phyloP scores from a whole-genome alignment of 2,888 invertebrate species.

The Drosophila paramelanica region DNA sequence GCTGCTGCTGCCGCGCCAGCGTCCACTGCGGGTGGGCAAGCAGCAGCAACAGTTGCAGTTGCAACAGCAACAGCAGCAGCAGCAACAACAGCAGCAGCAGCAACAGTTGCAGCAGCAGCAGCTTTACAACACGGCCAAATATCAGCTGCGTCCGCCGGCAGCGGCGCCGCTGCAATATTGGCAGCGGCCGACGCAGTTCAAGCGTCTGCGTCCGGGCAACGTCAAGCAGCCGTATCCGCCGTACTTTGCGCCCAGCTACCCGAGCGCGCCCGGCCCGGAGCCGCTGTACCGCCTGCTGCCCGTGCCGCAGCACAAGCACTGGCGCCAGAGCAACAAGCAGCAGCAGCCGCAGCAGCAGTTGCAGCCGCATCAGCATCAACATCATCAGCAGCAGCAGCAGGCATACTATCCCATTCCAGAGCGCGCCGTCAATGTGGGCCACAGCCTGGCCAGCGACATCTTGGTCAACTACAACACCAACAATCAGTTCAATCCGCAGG shows the following conservation, averaged over 20 bases:
- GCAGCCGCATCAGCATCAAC: constrained; percentile 24
- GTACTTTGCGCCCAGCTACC: constrained; percentile 65
- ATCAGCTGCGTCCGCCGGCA: constrained; percentile 70
- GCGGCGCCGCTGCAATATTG: constrained; percentile 64
- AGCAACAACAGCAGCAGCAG: constrained; percentile 54
- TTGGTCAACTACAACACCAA: constrained; percentile 87
- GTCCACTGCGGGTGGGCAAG: constrained; percentile 64
- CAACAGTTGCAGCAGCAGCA: background rate
- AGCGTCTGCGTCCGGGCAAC: constrained; percentile 54
- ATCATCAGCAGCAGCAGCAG: constrained; percentile 86
- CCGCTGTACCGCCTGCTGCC: constrained; percentile 59
- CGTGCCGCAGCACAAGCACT: constrained; percentile 61
- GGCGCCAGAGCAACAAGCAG: constrained; percentile 61
- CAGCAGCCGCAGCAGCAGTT: constrained; percentile 88
- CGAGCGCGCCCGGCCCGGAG: constrained; percentile 55
- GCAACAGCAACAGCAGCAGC: constrained; percentile 51
- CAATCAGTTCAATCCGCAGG: constrained; percentile 86
- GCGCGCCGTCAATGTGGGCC: constrained; percentile 85
- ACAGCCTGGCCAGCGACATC: constrained; percentile 83
- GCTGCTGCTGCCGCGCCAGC: constrained; percentile 46
- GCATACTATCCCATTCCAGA: constrained; percentile 87
- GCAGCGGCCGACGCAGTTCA: constrained; percentile 66
- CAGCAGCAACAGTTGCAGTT: constrained; percentile 49
- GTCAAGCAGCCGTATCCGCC: constrained; percentile 63
- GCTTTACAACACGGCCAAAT: constrained; percentile 64